Conservation (phyloP, 1,140 invertebrate species). For the Cotesia vestalis region DNA sequence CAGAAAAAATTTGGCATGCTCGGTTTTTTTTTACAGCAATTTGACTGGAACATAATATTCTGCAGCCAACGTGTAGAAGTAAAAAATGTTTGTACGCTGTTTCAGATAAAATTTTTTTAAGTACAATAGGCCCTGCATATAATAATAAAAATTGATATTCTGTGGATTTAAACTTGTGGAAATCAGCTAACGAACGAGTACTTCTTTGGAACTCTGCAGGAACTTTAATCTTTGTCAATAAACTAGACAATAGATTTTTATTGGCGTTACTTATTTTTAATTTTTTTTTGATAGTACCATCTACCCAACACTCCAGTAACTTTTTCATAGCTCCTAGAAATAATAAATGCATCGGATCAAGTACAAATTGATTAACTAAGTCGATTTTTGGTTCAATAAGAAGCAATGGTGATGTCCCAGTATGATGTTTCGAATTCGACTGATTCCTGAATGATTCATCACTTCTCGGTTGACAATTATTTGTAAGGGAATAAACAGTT, state of each 20-base stretch:
- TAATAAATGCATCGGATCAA: conserved; percentile 35
- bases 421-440: conserved; percentile 27
- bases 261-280: conserved; percentile 11
- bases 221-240: conserved; percentile 31
- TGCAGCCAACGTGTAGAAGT: conserved; percentile 37
- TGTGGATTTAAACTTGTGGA: conserved; percentile 40
- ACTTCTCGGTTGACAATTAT: conserved; percentile 11
- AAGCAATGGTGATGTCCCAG: conserved; percentile 23
- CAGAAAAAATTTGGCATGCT: conserved; percentile 35
- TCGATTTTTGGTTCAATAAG: conserved; percentile 18
- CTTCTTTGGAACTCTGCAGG: conserved; percentile 44
- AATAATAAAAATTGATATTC: conserved; percentile 39
- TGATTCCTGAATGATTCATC: conserved; percentile 27
- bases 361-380: conserved; percentile 15
- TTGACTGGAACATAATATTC: conserved; percentile 39
- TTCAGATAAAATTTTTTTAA: conserved; percentile 35
- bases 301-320: conserved; percentile 28
- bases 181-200: conserved; percentile 33
- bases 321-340: conserved; percentile 33
- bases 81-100: conserved; percentile 41
- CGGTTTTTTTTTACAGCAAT: conserved; percentile 25
- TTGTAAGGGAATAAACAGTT: conserved; percentile 24
- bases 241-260: conserved; percentile 11
- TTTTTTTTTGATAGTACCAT: conserved; percentile 2
- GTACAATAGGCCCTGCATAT: conserved; percentile 39